A percentile compares a stretch with the other conserved stretches of the same genome.
These are phyloP conservation scores for Aphidius gifuensis DNA, from an alignment of 1,140 invertebrate species.

Conservation along the genomic window DNA sequence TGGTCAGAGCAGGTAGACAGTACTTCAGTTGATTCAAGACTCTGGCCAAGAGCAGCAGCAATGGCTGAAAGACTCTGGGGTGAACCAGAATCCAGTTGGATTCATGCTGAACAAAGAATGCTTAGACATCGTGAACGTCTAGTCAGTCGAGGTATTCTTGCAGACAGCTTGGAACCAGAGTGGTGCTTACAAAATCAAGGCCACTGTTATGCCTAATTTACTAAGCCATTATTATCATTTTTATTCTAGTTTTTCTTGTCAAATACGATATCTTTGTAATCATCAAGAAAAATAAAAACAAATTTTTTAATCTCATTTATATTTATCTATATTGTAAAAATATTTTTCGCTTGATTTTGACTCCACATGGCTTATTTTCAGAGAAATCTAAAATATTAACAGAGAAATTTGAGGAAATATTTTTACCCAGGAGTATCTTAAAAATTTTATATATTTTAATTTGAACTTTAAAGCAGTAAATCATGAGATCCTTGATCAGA, in stretches of 20 bases:
- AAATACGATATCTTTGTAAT: no score
- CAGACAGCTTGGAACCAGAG: constrained; percentile 73
- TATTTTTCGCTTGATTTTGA: no score
- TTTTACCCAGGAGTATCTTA: no score
- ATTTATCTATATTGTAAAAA: no score
- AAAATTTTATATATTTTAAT: no score
- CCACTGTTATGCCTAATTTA: constrained; percentile 52
- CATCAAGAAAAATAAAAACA: no score
- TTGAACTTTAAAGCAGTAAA: no score
- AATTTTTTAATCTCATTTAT: no score
- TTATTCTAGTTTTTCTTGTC: background rate
- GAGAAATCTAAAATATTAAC: no score
- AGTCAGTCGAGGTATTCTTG: constrained; percentile 63
- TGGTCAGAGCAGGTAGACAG: constrained; percentile 80
- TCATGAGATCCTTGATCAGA: no score
- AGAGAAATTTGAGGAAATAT: no score
- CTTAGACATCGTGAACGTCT: constrained; percentile 68
- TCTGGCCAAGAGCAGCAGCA: constrained; percentile 78
- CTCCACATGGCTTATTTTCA: no score
- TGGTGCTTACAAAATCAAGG: constrained; percentile 81
- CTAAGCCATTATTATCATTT: constrained; percentile 7
- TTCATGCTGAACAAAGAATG: constrained; percentile 66
- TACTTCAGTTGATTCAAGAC: constrained; percentile 61
- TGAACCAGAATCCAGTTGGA: constrained; percentile 62
- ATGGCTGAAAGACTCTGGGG: constrained; percentile 79